Base-by-base conservation (phyloP, 2,113 vertebrate species). In the Mungos mungo region DNA sequence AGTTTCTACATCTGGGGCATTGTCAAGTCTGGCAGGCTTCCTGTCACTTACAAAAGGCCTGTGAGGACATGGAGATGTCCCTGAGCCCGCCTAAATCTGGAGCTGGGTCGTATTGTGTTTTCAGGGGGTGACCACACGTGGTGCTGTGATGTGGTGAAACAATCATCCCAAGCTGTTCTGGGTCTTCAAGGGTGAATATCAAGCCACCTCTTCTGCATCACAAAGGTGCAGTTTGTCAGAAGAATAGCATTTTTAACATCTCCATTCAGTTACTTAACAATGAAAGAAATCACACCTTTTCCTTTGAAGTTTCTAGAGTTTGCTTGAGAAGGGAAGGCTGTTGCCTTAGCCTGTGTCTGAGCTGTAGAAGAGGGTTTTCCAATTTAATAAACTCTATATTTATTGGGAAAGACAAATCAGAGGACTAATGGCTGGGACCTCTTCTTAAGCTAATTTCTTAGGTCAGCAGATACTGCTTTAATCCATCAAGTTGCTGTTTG, bases 1-100 rank as follows among this genome's bases (percentile, higher is more conserved):
- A 29, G 33, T 77, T 79, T 76, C n/a, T 85, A 5, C 15, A 5
- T 87, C n/a, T 21, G 60, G 81, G 76, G 41, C 25, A 50, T 52
- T 88, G 66, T 38, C n/a, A 13, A 74, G 50, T 91, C 88, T 97
- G 31, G 47, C 69, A 91, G 52, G 0, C 52, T 96, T 93, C 82
- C 66, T 52, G 33, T 19, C 45, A 38, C 33, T 76, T 95, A 45
- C 23, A 10, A 71, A 72, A 85, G 38, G 45, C 54, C 27, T 41
- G 0, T 54, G 23, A 94, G 76, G 81, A 87, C 94, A 57, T 2
- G 21, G 74, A 84, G 63, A n/a, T 90, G 57, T 66, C 76, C 76
- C 76, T 13, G 57, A 81, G 7, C 29, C 63, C 60, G 33, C 72
- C 68, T 69, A 41, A 41, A 84, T 79, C 63, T 54, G 41, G 52